Evolutionary conservation across 2,888 invertebrate genomes (phyloP), one percentile per base, ranked within the genome.

Genomic region (Troides oblongomaculatus): DNA sequence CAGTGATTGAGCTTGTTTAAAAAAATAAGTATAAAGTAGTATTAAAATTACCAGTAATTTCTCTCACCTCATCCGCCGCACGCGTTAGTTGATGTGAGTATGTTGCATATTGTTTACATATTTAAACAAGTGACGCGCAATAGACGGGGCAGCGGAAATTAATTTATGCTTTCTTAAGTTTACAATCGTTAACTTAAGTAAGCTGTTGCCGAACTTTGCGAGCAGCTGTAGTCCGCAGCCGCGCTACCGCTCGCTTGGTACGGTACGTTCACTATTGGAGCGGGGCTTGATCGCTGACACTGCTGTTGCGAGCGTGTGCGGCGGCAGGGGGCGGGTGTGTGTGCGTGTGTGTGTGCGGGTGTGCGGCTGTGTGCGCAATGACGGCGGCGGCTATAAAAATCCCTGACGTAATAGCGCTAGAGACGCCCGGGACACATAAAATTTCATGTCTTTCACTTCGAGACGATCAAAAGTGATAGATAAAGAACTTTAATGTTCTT

Each of bases 341-440:
- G 43, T 30, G 5, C 2, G 3, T 30, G 30, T 3, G 30, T 3
- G 25, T 25, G 30, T 30, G 30, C 30, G 30, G 4, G 30, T 5
- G 30, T 3, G 30, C 30, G 8, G 39, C 8, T 8, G 39, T 7
- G 39, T 7, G 39, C 18, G 43, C 53, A 53, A 59, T 50, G 59
- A 59, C 64, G 68, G 62, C 70, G 67, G 61, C 70, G 74, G 72
- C 69, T 66, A 74, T 77, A 76, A 76, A 76, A 74, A 60, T 60
- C 36, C 71, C 72, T 66, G 62, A 63, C 73, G 74, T 73, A 76
- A 75, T 74, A 74, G 74, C 72, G 72, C 74, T 66, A 72, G 62
- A 66, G 69, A 72, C 71, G 73, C 64, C 70, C 72, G 68, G 70
- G 73, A 71, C 72, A 73, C 71, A 71, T 75, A 73, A 75, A 75